phyloP scores from a whole-genome alignment of 1,140 invertebrate genomes.

The Achatina immaculata region DNA sequence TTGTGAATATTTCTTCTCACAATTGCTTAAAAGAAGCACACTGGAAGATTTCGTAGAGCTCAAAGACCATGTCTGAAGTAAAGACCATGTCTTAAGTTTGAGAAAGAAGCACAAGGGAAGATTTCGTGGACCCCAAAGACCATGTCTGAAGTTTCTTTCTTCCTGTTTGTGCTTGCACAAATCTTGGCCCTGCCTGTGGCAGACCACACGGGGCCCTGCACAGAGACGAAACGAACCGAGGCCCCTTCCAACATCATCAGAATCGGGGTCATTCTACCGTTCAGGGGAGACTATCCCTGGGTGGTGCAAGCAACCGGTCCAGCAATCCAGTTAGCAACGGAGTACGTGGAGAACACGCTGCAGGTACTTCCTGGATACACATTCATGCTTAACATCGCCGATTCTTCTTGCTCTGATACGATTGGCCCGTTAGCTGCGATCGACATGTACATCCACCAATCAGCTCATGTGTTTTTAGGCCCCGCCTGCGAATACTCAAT shows the following conservation, averaged over 20 bases:
- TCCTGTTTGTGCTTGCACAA: background rate
- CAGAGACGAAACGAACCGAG: too few relatives aligned
- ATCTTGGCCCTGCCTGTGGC: background rate
- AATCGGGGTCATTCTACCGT: constrained; percentile 37
- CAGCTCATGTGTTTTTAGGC: constrained; percentile 85
- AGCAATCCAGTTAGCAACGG: constrained; percentile 54
- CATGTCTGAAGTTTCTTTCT: background rate
- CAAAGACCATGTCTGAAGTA: too few relatives aligned
- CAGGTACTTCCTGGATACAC: constrained; percentile 34
- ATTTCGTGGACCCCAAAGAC: too few relatives aligned
- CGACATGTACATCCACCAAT: constrained; percentile 57
- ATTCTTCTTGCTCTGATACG: constrained; percentile 67
- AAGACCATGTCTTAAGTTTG: too few relatives aligned
- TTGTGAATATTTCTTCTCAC: too few relatives aligned
- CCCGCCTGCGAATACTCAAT: constrained; percentile 92
- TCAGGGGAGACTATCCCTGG: constrained; percentile 33
- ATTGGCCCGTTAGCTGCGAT: constrained; percentile 66
- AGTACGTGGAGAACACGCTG: constrained; percentile 37
- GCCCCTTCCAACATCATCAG: constrained; percentile 21
- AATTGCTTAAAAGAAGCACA: too few relatives aligned
- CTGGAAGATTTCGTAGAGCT: too few relatives aligned
- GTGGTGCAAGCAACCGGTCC: constrained; percentile 42
- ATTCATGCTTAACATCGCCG: constrained; percentile 55
- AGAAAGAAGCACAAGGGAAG: too few relatives aligned
- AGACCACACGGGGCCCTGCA: too few relatives aligned